Evolutionary conservation across 2,113 vertebrate species (phyloP), one percentile per base, ranked within the genome.

Genomic region (Chionis minor): DNA sequence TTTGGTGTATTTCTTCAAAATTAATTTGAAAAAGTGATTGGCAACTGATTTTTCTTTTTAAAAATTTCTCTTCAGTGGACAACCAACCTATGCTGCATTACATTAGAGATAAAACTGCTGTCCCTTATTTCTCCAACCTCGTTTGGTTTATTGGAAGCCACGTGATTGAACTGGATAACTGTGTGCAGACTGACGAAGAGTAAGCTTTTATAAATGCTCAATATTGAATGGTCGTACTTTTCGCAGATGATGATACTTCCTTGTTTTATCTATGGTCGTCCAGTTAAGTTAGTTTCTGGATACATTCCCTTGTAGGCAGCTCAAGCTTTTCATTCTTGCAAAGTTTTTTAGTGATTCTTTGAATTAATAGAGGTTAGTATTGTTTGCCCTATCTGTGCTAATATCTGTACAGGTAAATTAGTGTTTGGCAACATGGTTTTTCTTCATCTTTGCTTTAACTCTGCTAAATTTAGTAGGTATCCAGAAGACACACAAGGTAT

Each of bases 141-240:
- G 99, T 99, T 79, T 99, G 99, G 99, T 99, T 99, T 96, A 99
- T 99, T 56, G 99, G 99, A 79, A 99, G 99, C 96, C 99, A 99
- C 2, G 99, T 99, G 95, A 99, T 99, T 35, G 99, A 99, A 73
- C 98, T 99, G 97, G 99, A 99, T 97, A 99, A 99, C 98, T 99
- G 99, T 66, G 99, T 99, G 92, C 99, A 99, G 97, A 99, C 99
- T 0, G 99, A 99, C 70, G 99, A 99, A 98, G 99, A 99, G 99
- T 99, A 98, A 99, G 99, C 92, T 90, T 62, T 78, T 79, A 47
- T 23, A 61, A 62, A 16, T 74, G 28, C 35, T 66, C 78, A 27
- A 7, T 87, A 0, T 81, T 84, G 80, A 87, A 65, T 56, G 55
- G 67, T 75, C 75, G 62, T 72, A 26, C 26, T 87, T 81, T 86